These are phyloP conservation scores for Tretioscincus oriximinensis DNA, from an alignment of 2,113 vertebrate species.

Conservation along the genomic window DNA sequence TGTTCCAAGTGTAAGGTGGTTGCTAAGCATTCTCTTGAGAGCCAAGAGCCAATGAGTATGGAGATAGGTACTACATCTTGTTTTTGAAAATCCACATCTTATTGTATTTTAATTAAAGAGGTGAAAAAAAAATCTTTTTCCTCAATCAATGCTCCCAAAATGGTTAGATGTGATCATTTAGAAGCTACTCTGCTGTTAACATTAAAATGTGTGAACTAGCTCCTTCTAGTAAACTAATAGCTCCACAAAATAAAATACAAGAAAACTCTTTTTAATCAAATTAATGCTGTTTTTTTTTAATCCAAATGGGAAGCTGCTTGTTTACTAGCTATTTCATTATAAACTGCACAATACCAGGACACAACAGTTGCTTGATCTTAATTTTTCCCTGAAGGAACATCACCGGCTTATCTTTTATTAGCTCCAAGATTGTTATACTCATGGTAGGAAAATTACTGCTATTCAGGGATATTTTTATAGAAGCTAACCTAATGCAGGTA, in stretches of 20 bases:
- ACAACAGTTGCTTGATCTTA: conserved; percentile 34
- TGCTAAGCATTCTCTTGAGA: too few species aligned
- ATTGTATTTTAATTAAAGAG: not conserved
- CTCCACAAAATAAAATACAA: conserved; percentile 64
- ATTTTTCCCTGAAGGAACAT: conserved; percentile 34
- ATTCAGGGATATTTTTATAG: not conserved
- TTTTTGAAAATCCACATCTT: not conserved
- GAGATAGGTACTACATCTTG: not conserved
- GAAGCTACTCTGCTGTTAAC: conserved; percentile 52
- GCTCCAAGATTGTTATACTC: not conserved
- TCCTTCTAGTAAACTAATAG: conserved; percentile 68
- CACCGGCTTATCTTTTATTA: conserved; percentile 28
- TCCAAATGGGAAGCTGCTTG: conserved; percentile 57
- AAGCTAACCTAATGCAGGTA: not conserved
- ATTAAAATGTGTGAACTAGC: conserved; percentile 70
- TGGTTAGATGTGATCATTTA: conserved; percentile 46
- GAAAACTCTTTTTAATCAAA: conserved; percentile 75
- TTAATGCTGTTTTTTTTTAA: conserved; percentile 69
- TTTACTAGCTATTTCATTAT: conserved; percentile 50
- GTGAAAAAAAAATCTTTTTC: not conserved
- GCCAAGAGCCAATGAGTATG: too few species aligned
- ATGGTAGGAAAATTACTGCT: not conserved
- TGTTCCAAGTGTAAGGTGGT: too few species aligned
- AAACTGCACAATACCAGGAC: conserved; percentile 8
- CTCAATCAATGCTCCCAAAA: conserved; percentile 20